Evolutionary conservation across 2,113 vertebrate genomes (phyloP).

Genomic region (Bungarus multicinctus): DNA sequence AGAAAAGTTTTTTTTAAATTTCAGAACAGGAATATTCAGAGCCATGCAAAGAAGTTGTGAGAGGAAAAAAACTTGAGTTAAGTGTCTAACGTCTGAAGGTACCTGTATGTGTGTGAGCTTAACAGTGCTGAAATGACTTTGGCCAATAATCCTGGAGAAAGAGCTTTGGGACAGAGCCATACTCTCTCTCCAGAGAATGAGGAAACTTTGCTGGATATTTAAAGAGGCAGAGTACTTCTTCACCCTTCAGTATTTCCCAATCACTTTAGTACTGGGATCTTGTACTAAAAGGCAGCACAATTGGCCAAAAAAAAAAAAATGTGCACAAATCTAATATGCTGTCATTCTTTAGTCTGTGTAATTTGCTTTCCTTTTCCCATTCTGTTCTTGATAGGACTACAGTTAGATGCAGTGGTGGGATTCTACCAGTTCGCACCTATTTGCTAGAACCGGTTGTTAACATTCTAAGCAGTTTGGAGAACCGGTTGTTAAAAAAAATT

Average conservation of each 20-base stretch:
- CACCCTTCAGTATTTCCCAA: background rate
- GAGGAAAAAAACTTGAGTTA: background rate
- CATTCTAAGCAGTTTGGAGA: no score
- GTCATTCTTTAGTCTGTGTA: background rate
- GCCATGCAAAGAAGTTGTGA: background rate
- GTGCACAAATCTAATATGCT: background rate
- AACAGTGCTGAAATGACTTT: background rate
- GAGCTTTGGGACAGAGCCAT: background rate
- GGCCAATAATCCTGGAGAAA: background rate
- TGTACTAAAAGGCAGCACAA: background rate
- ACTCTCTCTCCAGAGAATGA: background rate
- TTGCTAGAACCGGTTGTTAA: no score
- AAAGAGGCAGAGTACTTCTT: background rate
- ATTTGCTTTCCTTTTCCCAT: background rate
- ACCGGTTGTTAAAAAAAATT: no score
- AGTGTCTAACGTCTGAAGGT: background rate
- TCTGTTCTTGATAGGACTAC: background rate
- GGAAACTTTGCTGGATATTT: background rate
- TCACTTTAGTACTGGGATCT: background rate
- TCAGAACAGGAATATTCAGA: background rate
- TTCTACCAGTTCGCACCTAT: no score
- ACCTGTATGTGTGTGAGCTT: background rate
- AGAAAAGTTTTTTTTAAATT: background rate
- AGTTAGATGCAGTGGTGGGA: no score
- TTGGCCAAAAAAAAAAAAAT: background rate